Conservation (phyloP, 2,888 invertebrate species). For the Eupsilia transversa region DNA sequence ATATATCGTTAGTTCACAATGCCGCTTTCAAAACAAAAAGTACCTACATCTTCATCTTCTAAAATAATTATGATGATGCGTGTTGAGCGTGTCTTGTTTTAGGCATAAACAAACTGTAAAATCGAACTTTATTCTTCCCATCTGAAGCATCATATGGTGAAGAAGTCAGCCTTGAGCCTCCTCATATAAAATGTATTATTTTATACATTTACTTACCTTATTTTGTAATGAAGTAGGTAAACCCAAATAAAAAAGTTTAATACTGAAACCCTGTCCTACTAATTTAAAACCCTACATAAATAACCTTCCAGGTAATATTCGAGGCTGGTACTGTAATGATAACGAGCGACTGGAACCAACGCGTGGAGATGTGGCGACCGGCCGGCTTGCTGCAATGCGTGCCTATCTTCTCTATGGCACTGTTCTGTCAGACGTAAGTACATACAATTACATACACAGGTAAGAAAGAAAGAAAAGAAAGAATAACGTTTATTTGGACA, state of each 20-base stretch:
- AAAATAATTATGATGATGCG: neutral
- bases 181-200: neutral
- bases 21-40: too few relatives aligned
- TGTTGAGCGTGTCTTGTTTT: too few relatives aligned
- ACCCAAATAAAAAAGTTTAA: neutral
- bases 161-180: neutral
- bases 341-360: constrained; percentile 93
- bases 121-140: neutral
- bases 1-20: too few relatives aligned
- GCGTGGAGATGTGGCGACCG: constrained; percentile 95
- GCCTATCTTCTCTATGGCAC: constrained; percentile 98
- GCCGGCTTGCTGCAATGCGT: constrained; percentile 97
- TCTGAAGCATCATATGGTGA: neutral
- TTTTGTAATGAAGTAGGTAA: neutral
- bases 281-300: neutral
- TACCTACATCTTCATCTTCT: neutral
- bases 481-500: too few relatives aligned
- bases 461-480: too few relatives aligned
- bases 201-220: too few relatives aligned
- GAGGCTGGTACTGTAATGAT: constrained; percentile 95
- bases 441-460: too few relatives aligned
- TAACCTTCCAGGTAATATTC: constrained; percentile 92
- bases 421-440: constrained; percentile 97
- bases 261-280: neutral
- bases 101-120: neutral